Evolutionary conservation across 2,888 invertebrate genomes (phyloP).

Genomic region (Trichogramma evanescens): DNA sequence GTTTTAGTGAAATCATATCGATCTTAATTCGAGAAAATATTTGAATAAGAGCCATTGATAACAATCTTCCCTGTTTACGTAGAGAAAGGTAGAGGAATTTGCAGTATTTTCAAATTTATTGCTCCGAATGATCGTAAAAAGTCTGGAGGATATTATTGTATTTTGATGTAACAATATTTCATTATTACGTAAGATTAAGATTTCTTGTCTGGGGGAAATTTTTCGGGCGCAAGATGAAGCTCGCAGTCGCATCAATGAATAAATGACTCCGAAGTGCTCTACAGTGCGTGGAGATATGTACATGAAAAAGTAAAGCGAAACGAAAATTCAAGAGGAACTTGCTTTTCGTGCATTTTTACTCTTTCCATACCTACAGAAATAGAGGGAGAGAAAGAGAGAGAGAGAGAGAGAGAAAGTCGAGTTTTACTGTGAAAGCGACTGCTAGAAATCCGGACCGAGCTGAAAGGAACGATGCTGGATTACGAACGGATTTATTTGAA

Average conservation of each 20-base stretch:
- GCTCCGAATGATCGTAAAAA: too few species aligned
- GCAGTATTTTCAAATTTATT: too few species aligned
- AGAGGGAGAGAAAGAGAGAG: slow-evolving; percentile 1
- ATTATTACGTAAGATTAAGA: too few species aligned
- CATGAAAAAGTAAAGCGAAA: slow-evolving; percentile 22
- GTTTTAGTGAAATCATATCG: slow-evolving; percentile 2
- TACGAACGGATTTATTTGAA: slow-evolving; percentile 46
- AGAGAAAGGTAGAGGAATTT: too few species aligned
- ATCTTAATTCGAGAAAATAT: too few species aligned
- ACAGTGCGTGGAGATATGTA: too few species aligned
- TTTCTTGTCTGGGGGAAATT: too few species aligned
- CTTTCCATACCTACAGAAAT: slow-evolving; percentile 21
- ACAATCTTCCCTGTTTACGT: too few species aligned
- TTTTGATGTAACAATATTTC: too few species aligned
- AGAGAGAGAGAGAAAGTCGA: slow-evolving; percentile 8
- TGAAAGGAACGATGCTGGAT: slow-evolving; percentile 43
- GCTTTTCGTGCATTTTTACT: slow-evolving; percentile 8
- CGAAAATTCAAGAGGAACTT: slow-evolving; percentile 25
- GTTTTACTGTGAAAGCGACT: slow-evolving; percentile 35
- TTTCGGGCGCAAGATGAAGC: neutral
- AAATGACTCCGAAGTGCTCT: neutral
- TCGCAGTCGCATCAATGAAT: neutral
- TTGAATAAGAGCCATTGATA: too few species aligned
- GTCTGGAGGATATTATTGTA: too few species aligned
- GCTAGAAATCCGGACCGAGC: slow-evolving; percentile 39